Base-by-base conservation (phyloP, 2,797 vertebrate species). In the Otolemur crassicaudatus region DNA sequence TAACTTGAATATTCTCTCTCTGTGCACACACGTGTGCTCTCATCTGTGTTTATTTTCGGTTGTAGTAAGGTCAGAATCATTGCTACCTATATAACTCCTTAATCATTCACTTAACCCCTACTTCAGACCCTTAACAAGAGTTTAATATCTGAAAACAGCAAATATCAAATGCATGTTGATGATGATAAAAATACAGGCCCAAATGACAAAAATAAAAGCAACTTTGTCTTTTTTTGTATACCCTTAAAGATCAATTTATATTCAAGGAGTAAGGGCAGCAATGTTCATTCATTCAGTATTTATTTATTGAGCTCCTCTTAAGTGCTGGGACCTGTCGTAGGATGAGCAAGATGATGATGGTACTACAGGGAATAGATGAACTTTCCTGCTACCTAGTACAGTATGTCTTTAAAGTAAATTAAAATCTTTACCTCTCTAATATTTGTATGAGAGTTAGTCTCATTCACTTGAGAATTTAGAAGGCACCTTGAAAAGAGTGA, bases 1-100 rank as follows among this genome's bases (percentile, higher is more conserved):
- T 97, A 87, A 90, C 96, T 98, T 91, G 92, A 96, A 97, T 97
- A 96, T 91, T 46, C 22, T 90, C 0, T 5, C 0, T 16, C 46
- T 46, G 70, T 56, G 58, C 63, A 27, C n/a, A 7, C n/a, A 19
- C 1, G 3, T 85, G 61, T 67, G 11, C 67, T 34, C 25, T 40
- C 37, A 10, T 63, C 25, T 40, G 67, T 92, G 46, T 65, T 61
- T 76, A 69, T 91, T 88, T 93, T 75, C 88, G 49, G 87, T 60
- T 96, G 83, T 73, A 77, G 63, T 63, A 86, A 67, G 61, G n/a
- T 70, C 8, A 63, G 58, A 90, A 69, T 93, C 94, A 91, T 96
- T 94, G 49, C 34, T 96, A 70, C 60, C 75, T 87, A 8, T 87
- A 8, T 31, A 56, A 96, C 88, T 95, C 87, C 77, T 6, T 85